Conservation (phyloP, 2,888 invertebrate genomes). For the Andrena bicolor region DNA sequence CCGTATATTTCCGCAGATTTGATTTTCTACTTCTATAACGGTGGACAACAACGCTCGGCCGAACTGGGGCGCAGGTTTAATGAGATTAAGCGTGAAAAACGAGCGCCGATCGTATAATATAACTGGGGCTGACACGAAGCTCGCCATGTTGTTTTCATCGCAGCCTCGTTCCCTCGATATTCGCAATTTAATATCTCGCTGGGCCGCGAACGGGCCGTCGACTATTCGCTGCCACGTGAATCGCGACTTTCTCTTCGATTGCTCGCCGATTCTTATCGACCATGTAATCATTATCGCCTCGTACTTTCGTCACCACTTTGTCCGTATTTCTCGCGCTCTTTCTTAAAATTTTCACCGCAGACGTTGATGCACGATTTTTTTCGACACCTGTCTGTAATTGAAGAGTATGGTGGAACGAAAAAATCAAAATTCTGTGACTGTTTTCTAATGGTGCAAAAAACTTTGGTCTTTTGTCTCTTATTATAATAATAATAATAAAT, state of each 20-base stretch:
- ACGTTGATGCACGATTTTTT: too few species aligned
- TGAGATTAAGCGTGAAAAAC: constrained; percentile 70
- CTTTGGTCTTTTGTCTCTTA: too few species aligned
- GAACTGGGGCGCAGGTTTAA: constrained; percentile 51
- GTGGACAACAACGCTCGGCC: constrained; percentile 33
- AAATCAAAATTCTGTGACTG: too few species aligned
- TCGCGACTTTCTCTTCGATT: background rate
- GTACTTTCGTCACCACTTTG: background rate
- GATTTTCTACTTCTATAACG: constrained; percentile 60
- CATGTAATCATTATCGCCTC: background rate
- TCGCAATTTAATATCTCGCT: constrained; percentile 64
- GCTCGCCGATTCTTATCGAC: background rate
- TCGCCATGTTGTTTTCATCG: constrained; percentile 17
- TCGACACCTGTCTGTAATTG: too few species aligned
- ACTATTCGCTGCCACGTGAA: background rate
- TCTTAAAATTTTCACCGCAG: too few species aligned
- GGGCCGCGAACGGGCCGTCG: constrained; percentile 35
- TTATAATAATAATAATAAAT: too few species aligned
- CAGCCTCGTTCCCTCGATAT: constrained; percentile 44
- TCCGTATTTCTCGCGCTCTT: too few species aligned
- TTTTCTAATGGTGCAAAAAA: too few species aligned
- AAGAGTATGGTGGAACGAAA: too few species aligned
- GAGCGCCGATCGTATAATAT: constrained; percentile 64
- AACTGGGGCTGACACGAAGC: constrained; percentile 38
- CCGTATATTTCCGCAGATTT: constrained; percentile 64